These are phyloP conservation scores for Ciconia nigra DNA, from an alignment of 2,797 vertebrate species.

Conservation along the genomic window DNA sequence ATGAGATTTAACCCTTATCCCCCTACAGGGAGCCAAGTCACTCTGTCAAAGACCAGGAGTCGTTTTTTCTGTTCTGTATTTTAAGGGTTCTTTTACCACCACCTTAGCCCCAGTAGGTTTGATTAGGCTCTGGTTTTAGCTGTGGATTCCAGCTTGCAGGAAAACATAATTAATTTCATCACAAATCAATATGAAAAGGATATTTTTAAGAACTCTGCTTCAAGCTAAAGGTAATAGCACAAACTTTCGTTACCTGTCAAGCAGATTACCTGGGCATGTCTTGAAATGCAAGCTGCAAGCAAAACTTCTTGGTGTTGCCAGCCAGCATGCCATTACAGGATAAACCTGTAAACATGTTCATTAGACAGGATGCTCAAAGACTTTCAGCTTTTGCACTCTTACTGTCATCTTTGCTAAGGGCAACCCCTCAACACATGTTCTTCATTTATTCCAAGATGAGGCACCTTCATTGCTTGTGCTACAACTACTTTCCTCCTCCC, in stretches of 20 bases:
- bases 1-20: slow-evolving; percentile 33
- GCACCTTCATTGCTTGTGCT: neutral
- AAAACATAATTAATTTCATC: slow-evolving; percentile 62
- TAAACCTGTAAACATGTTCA: neutral
- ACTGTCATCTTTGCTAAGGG: neutral
- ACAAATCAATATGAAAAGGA: slow-evolving; percentile 62
- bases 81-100: neutral
- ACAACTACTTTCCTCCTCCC: neutral
- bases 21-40: neutral
- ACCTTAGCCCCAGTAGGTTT: neutral
- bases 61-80: neutral
- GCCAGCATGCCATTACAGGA: neutral
- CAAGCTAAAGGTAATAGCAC: slow-evolving; percentile 32
- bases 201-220: slow-evolving; percentile 60
- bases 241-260: slow-evolving; percentile 39
- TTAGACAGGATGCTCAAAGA: neutral
- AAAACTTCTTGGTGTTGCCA: neutral
- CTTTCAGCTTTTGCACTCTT: neutral
- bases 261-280: slow-evolving; percentile 3
- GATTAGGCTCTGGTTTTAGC: neutral
- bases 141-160: neutral
- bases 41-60: neutral
- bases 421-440: neutral
- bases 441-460: neutral
- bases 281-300: slow-evolving; percentile 21